Evolutionary conservation across 2,113 vertebrate genomes (phyloP).

Genomic region (Calyptommatus sinebrachiatus): DNA sequence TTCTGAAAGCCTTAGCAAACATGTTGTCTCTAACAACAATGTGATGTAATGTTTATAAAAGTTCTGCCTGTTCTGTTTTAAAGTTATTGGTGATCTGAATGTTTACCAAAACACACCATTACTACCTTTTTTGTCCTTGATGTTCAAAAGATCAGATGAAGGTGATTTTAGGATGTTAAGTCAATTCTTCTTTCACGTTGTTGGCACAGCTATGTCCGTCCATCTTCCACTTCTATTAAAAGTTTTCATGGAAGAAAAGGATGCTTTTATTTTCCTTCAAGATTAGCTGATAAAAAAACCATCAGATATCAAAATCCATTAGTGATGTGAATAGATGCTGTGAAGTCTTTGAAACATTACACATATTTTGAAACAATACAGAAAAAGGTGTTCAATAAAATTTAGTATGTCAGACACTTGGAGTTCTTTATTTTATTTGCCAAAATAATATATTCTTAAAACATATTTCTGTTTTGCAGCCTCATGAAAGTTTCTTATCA

Average conservation of each 20-base stretch:
- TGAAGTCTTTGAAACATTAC: neutral
- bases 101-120: conserved; percentile 55
- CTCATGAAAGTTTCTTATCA: neutral
- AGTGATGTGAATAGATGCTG: neutral
- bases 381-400: neutral
- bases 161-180: neutral
- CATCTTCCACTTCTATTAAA: conserved; percentile 4
- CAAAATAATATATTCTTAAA: neutral
- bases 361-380: neutral
- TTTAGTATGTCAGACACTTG: neutral
- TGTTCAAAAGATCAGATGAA: conserved; percentile 37
- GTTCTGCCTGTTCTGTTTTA: conserved; percentile 50
- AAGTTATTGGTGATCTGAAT: conserved; percentile 16
- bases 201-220: neutral
- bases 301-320: neutral
- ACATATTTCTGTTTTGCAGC: neutral
- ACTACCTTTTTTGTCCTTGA: conserved; percentile 33
- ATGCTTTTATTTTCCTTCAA: conserved; percentile 1
- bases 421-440: neutral
- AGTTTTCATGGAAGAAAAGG: neutral
- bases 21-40: conserved; percentile 64
- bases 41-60: conserved; percentile 72
- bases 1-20: conserved; percentile 74
- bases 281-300: neutral
- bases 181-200: neutral